These are phyloP conservation scores for Rhagophthalmus giganteus DNA, from an alignment of 2,888 invertebrate species.

Conservation along the genomic window DNA sequence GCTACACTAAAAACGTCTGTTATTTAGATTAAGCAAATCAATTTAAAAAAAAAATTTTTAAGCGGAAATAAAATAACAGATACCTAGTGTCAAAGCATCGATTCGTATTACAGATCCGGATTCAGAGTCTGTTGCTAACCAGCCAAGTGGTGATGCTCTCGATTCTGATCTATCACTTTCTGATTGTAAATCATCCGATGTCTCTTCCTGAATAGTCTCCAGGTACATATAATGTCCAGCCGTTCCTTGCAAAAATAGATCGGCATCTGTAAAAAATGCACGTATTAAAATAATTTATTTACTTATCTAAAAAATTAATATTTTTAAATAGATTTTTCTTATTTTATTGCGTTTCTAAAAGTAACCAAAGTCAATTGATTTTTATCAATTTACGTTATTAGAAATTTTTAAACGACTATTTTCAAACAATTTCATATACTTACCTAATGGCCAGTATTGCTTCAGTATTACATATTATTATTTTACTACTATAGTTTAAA, in stretches of 20 bases:
- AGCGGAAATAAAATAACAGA: conserved; percentile 20
- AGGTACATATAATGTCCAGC: conserved; percentile 67
- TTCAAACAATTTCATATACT: not conserved
- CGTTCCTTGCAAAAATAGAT: conserved; percentile 51
- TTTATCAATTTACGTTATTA: no score
- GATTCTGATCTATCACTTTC: conserved; percentile 65
- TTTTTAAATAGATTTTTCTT: no score
- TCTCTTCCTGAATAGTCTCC: conserved; percentile 88
- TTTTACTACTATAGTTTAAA: no score
- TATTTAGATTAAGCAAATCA: no score
- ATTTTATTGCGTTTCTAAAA: no score
- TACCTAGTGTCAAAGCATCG: conserved; percentile 55
- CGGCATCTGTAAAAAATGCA: conserved; percentile 54
- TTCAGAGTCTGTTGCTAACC: conserved; percentile 71
- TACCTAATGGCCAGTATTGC: no score
- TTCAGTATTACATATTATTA: no score
- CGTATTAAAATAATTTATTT: not conserved
- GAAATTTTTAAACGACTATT: no score
- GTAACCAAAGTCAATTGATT: no score
- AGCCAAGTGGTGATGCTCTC: conserved; percentile 52
- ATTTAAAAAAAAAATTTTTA: no score
- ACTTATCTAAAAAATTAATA: not conserved
- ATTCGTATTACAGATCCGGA: conserved; percentile 80
- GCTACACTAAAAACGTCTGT: no score
- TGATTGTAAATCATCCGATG: conserved; percentile 80